Evolutionary conservation across 2,888 invertebrate genomes (phyloP).

Genomic region (Clostera curtula): DNA sequence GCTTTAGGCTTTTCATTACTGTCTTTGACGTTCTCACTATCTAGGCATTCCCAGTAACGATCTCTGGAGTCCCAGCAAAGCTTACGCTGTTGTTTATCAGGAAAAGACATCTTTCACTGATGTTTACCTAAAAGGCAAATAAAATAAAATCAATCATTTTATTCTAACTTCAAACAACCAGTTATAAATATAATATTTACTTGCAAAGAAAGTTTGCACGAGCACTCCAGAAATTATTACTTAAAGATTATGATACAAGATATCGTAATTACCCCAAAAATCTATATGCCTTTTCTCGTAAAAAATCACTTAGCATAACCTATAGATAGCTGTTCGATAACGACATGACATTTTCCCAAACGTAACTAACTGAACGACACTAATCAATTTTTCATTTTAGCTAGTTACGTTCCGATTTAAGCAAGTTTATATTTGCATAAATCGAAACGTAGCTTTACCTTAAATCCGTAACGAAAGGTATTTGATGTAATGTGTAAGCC

Average conservation of each 20-base stretch:
- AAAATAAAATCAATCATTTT: no score
- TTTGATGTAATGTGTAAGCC: no score
- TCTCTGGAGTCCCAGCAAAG: conserved; percentile 92
- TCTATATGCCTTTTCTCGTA: conserved; percentile 8
- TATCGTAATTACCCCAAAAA: conserved; percentile 15
- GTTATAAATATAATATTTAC: no score
- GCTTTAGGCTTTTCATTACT: conserved; percentile 64
- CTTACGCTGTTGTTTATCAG: conserved; percentile 84
- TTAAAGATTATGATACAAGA: conserved; percentile 8
- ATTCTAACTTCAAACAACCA: no score
- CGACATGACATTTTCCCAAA: no score
- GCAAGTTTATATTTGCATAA: no score
- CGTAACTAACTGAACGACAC: no score
- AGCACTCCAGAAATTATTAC: conserved; percentile 25
- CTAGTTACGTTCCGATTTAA: no score
- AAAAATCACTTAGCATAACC: conserved; percentile 10
- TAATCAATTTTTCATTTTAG: no score
- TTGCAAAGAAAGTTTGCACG: conserved; percentile 8
- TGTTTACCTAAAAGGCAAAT: conserved; percentile 54
- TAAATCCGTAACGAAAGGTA: no score
- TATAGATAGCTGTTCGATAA: conserved; percentile 3
- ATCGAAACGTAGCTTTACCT: no score
- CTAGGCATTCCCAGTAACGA: conserved; percentile 92
- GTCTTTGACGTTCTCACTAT: conserved; percentile 78
- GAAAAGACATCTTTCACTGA: conserved; percentile 82